These are phyloP conservation scores for Solenopsis invicta DNA, from an alignment of 1,140 invertebrate genomes.

Conservation along the genomic window DNA sequence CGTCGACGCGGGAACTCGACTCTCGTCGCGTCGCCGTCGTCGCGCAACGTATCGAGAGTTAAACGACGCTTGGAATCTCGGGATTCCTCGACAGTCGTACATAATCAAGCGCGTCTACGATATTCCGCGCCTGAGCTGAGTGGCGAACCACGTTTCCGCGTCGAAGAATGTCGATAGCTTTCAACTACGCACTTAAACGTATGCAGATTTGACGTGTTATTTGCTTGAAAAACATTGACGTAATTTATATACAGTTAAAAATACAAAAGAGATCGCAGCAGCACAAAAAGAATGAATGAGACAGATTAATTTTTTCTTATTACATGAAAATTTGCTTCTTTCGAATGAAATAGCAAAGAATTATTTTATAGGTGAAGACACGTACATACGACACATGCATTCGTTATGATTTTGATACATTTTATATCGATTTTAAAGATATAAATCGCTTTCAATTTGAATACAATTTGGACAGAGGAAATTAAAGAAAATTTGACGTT, in stretches of 20 bases:
- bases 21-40: conserved; percentile 30
- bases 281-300: conserved; percentile 15
- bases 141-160: conserved; percentile 65
- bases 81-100: conserved; percentile 65
- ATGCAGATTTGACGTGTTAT: conserved; percentile 29
- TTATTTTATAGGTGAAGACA: background rate
- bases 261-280: conserved; percentile 21
- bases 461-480: background rate
- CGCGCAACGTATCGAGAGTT: conserved; percentile 66
- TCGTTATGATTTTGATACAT: background rate
- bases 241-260: conserved; percentile 30
- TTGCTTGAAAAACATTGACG: conserved; percentile 18
- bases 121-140: conserved; percentile 33
- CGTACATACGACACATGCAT: no score
- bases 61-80: conserved; percentile 64
- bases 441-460: background rate
- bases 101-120: conserved; percentile 65
- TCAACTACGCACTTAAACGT: conserved; percentile 57
- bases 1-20: conserved; percentile 63
- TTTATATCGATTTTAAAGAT: background rate
- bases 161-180: conserved; percentile 70
- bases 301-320: background rate
- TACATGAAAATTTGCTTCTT: background rate
- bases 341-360: background rate
- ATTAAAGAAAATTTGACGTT: conserved; percentile 1